Conservation (phyloP, 2,888 invertebrate genomes). For the Seira musarum region DNA sequence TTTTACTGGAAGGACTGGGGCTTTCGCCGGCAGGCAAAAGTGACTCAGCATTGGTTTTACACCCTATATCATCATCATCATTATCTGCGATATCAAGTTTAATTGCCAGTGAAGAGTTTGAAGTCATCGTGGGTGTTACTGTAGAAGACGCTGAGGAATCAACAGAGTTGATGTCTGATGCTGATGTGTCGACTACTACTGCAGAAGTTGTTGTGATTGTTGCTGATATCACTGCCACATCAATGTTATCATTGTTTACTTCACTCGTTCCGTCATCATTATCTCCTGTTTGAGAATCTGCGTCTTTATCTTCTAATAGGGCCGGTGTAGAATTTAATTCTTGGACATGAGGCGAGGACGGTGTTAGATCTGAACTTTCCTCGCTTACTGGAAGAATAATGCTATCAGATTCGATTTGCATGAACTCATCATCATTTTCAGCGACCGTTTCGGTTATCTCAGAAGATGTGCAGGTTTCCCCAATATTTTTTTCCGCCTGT, state of each 20-base stretch:
- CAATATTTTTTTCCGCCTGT: conserved; percentile 19
- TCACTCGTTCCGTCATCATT: not conserved
- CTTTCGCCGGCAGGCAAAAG: conserved; percentile 53
- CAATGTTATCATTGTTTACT: conserved; percentile 4
- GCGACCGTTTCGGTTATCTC: conserved; percentile 13
- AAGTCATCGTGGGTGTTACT: conserved; percentile 47
- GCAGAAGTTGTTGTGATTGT: conserved; percentile 43
- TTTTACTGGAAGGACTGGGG: conserved; percentile 50
- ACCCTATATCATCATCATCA: conserved; percentile 27
- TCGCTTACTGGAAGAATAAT: not conserved
- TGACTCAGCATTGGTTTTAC: conserved; percentile 49
- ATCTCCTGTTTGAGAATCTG: too few species aligned
- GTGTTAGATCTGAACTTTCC: too few species aligned
- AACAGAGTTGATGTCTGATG: conserved; percentile 25
- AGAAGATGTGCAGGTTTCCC: conserved; percentile 14
- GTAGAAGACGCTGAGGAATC: too few species aligned
- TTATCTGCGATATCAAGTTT: conserved; percentile 51
- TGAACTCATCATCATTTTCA: conserved; percentile 44
- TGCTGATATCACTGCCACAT: conserved; percentile 36
- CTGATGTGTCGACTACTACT: too few species aligned
- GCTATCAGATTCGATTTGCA: conserved; percentile 45
- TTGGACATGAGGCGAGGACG: not conserved
- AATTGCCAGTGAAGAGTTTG: conserved; percentile 45
- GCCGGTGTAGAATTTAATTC: not conserved
- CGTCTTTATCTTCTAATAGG: conserved; percentile 3